Percentiles rank a stretch among this genome's conserved stretches.
These are phyloP conservation scores for Pachypanchax playfairii DNA, from an alignment of 2,113 vertebrate genomes.

Conservation along the genomic window DNA sequence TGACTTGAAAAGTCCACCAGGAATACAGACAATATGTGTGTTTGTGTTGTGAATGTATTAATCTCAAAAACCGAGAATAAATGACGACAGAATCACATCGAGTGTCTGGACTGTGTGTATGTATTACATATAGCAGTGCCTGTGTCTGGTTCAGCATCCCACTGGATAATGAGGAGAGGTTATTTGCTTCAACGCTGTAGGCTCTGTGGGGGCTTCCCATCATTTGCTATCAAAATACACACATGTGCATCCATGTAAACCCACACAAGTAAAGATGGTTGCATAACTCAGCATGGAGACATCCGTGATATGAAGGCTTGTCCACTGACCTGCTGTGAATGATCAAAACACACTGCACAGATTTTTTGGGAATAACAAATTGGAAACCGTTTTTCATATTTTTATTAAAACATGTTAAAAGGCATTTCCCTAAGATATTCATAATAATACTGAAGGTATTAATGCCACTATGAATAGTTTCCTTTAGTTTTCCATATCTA, in stretches of 20 bases:
- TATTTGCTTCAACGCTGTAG: conserved; percentile 32
- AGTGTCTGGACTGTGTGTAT: conserved; percentile 35
- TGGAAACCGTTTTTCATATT: too few relatives aligned
- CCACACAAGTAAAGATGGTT: conserved; percentile 15
- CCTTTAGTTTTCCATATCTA: not conserved
- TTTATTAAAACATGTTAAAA: too few relatives aligned
- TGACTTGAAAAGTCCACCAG: conserved; percentile 46
- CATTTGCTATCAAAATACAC: conserved; percentile 57
- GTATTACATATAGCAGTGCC: conserved; percentile 18
- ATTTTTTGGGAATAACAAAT: conserved; percentile 46
- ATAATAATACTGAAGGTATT: too few relatives aligned
- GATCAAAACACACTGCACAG: conserved; percentile 62
- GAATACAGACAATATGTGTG: conserved; percentile 4
- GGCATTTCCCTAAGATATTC: too few relatives aligned
- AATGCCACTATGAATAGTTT: not conserved
- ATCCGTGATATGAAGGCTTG: conserved; percentile 32
- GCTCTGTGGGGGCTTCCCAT: conserved; percentile 46
- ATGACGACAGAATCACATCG: conserved; percentile 49
- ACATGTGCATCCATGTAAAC: conserved; percentile 6
- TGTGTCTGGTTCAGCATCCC: conserved; percentile 37
- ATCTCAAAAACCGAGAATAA: conserved; percentile 43
- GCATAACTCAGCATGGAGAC: conserved; percentile 29
- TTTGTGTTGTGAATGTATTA: conserved; percentile 11
- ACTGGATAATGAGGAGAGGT: conserved; percentile 59
- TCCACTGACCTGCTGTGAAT: conserved; percentile 58